Percentiles rank a stretch among this genome's conserved stretches.
These are phyloP conservation scores for Willisornis vidua DNA, from an alignment of 2,113 vertebrate species.

Conservation along the genomic window DNA sequence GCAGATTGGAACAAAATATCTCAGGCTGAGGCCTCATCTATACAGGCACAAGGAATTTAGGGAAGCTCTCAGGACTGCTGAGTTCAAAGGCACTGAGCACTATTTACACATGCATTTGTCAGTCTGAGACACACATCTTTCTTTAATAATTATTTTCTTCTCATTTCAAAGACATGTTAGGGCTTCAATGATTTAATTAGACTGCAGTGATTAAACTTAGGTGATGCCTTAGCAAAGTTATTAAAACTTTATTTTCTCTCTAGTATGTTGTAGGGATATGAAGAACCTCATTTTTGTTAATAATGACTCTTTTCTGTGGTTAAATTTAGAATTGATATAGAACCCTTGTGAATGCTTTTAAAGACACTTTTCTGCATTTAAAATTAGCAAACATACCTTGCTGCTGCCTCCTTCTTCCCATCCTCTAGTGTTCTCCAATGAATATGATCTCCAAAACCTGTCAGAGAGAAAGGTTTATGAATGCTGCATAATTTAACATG, in stretches of 20 bases:
- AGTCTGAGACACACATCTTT: background rate
- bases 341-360: background rate
- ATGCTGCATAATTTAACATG: background rate
- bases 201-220: background rate
- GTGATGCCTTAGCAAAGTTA: background rate
- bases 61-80: background rate
- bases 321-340: background rate
- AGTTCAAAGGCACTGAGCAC: background rate
- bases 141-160: background rate
- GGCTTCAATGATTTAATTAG: background rate
- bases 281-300: background rate
- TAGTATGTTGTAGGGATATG: background rate
- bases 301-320: background rate
- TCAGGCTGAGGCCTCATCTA: background rate
- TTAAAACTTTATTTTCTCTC: background rate
- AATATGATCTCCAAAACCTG: constrained; percentile 97
- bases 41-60: background rate
- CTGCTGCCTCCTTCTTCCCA: constrained; percentile 93
- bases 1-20: background rate
- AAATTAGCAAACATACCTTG: constrained; percentile 80
- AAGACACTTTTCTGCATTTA: background rate
- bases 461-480: constrained; percentile 49
- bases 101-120: background rate
- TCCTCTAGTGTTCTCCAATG: constrained; percentile 95
- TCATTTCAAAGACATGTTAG: background rate